Conservation (phyloP, 2,797 vertebrate genomes). For the Pantherophis vulpinus region DNA sequence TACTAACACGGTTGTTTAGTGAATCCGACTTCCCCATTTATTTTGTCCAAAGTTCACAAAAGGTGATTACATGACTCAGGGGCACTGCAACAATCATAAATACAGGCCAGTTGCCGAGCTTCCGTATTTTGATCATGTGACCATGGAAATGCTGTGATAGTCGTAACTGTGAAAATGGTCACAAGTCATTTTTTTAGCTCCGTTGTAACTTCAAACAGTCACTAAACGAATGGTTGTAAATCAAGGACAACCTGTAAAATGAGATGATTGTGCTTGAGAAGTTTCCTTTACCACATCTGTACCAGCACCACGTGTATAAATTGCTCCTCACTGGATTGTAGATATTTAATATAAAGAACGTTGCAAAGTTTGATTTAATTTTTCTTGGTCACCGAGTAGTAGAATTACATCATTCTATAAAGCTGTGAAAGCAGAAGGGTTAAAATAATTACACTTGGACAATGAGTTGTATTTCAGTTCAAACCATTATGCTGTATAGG, state of each 20-base stretch:
- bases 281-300: too few relatives aligned
- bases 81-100: too few relatives aligned
- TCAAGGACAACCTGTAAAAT: not conserved
- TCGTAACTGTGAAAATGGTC: too few relatives aligned
- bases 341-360: not conserved
- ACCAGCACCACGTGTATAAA: not conserved
- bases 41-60: not conserved
- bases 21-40: not conserved
- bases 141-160: too few relatives aligned
- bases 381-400: not conserved
- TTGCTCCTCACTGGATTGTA: not conserved
- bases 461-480: not conserved
- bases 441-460: slow-evolving; percentile 17
- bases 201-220: not conserved
- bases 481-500: slow-evolving; percentile 15
- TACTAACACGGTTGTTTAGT: not conserved
- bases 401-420: not conserved
- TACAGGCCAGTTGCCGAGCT: too few relatives aligned
- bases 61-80: too few relatives aligned
- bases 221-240: not conserved
- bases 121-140: too few relatives aligned
- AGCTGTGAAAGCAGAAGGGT: slow-evolving; percentile 17
- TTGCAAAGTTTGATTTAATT: not conserved
- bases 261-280: not conserved
- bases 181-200: not conserved